Conservation (phyloP, 30 jellyfish, hydroid and myxozoan species). For the Aurelia aurita region DNA sequence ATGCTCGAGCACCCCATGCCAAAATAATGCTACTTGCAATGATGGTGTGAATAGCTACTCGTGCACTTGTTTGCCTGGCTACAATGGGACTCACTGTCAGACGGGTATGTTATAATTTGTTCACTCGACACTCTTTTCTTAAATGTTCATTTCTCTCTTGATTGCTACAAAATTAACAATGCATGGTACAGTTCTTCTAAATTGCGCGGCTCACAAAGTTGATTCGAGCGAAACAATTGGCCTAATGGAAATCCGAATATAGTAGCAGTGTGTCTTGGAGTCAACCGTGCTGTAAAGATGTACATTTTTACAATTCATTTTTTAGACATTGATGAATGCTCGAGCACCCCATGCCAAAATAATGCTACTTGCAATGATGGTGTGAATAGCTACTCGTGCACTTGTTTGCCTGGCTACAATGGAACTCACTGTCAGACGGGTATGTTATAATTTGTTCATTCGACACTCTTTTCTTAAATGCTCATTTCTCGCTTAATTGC, state of each 20-base stretch:
- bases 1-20: slow-evolving; percentile 60
- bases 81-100: slow-evolving; percentile 37
- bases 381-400: slow-evolving; percentile 44
- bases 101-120: slow-evolving; percentile 1
- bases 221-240: too few species aligned
- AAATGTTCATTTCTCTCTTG: too few species aligned
- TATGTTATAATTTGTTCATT: not conserved
- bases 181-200: too few species aligned
- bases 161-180: too few species aligned
- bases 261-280: too few species aligned
- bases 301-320: too few species aligned
- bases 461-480: too few species aligned
- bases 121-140: too few species aligned
- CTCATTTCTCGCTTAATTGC: too few species aligned
- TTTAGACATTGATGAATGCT: slow-evolving; percentile 57
- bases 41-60: slow-evolving; percentile 37
- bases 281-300: too few species aligned
- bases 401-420: slow-evolving; percentile 45
- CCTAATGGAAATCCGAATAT: too few species aligned
- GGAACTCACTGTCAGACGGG: slow-evolving; percentile 47
- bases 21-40: slow-evolving; percentile 58
- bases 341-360: slow-evolving; percentile 55
- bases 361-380: slow-evolving; percentile 53
- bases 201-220: too few species aligned
- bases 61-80: slow-evolving; percentile 58